These are phyloP conservation scores for Callyntrura guangdongensis DNA, from an alignment of 2,888 invertebrate species.

Conservation along the genomic window DNA sequence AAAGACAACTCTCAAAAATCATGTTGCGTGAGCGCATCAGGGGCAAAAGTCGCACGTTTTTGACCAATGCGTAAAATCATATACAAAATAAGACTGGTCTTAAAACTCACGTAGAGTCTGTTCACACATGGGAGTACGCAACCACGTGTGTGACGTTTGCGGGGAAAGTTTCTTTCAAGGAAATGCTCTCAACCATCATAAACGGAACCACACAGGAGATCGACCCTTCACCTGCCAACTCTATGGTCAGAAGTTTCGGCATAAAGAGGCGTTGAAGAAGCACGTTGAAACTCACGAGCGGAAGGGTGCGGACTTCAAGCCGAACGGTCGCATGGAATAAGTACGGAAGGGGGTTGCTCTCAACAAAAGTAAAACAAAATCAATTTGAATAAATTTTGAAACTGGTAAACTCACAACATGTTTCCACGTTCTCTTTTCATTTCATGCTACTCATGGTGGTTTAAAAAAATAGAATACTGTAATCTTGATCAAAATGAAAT, in stretches of 20 bases:
- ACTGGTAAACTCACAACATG: too few species aligned
- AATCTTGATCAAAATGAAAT: too few species aligned
- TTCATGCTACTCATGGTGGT: too few species aligned
- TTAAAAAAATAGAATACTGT: too few species aligned
- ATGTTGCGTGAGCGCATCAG: background rate
- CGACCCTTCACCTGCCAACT: background rate
- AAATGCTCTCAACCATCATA: background rate
- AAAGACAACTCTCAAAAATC: background rate
- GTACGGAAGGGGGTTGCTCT: background rate
- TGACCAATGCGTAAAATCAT: background rate
- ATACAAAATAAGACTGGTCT: background rate
- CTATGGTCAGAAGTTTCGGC: background rate
- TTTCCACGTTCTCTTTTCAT: too few species aligned
- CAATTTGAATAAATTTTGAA: too few species aligned
- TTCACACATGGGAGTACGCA: background rate
- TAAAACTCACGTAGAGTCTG: background rate
- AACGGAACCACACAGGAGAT: background rate
- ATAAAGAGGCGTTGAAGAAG: background rate
- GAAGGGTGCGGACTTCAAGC: background rate
- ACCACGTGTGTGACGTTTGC: slow-evolving; percentile 2
- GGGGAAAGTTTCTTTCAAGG: background rate
- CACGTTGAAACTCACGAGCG: background rate
- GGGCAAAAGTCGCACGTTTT: background rate
- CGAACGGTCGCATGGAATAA: slow-evolving; percentile 10
- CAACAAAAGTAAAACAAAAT: too few species aligned